Percentiles rank a stretch among this genome's conserved stretches.
Evolutionary conservation across 2,113 vertebrate genomes (phyloP).

Genomic region (Leucosticte australis): DNA sequence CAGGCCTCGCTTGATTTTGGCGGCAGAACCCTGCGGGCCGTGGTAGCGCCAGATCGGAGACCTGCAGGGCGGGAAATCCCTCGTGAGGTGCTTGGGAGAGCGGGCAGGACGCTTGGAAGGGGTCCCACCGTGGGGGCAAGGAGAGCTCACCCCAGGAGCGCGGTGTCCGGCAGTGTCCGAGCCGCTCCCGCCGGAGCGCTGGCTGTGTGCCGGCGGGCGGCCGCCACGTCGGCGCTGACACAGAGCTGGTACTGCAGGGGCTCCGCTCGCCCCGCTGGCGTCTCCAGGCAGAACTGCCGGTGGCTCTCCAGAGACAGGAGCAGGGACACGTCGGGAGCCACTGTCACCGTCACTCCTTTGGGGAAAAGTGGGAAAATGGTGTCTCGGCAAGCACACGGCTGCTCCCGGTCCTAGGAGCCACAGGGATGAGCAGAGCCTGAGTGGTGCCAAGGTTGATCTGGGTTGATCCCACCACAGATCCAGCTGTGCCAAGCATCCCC

Average conservation of each 20-base stretch:
- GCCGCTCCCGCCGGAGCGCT: conserved; percentile 5
- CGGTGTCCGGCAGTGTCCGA: conserved; percentile 71
- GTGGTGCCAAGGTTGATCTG: accelerated
- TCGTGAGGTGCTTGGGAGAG: accelerated
- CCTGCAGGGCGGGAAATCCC: conserved; percentile 30
- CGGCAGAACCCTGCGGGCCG: conserved; percentile 68
- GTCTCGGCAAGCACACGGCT: accelerated
- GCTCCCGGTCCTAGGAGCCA: accelerated
- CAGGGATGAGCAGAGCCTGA: background rate
- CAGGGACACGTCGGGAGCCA: conserved; percentile 75
- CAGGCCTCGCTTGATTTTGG: conserved; percentile 82
- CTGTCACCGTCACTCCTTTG: conserved; percentile 81
- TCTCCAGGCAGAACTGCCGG: conserved; percentile 83
- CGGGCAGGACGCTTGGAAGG: accelerated
- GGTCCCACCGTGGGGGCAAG: accelerated
- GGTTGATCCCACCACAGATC: accelerated
- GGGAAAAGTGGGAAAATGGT: accelerated
- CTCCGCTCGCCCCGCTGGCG: conserved; percentile 56
- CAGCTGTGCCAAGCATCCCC: accelerated
- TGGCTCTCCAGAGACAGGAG: conserved; percentile 79
- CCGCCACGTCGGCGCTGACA: conserved; percentile 70
- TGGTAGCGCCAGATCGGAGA: conserved; percentile 81
- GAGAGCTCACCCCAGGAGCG: conserved; percentile 74
- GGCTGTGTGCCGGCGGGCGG: conserved; percentile 72
- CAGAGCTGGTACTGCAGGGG: conserved; percentile 84